Evolutionary conservation across 2,888 invertebrate genomes (phyloP), one percentile per base, ranked within the genome.

Genomic region (Diarsia rubi): DNA sequence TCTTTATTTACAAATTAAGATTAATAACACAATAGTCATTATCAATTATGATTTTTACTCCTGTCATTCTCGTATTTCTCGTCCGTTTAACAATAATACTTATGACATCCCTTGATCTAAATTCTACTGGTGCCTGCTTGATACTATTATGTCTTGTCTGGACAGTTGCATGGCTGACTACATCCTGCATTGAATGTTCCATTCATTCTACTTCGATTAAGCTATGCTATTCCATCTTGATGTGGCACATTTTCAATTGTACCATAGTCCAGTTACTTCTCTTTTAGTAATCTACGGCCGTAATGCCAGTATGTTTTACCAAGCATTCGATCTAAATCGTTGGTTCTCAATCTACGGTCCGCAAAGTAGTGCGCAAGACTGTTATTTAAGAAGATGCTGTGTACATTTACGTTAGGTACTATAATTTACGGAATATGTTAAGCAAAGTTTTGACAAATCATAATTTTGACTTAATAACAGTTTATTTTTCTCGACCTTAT

Each of bases 241-340:
- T 75, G 59, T 52, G 27, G 42, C 31, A 52, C 59, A 75, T 62
- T 62, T 78, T 42, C 65, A 54, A 62, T 47, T 52, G 31, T 54
- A 54, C 45, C 21, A 42, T 54, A 71, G 11, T 54, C 4, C 11
- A 24, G 24, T 44, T 63, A 79, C 47, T 24, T 73, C 44, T 31
- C 21, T 24, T 12, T 8, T 9, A 54, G 47, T 76, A 54, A 54
- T 47, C 44, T 75, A 63, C 16, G 21, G 63, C 31, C 12, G 37
- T 59, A 68, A 57, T 65, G 12, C 24, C 44, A 75, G 14, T 72
- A 70, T 80, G 31, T 83, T 57, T 83, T 79, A 60, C 52, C 57
- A 54, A 71, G 78, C 42, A 47, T 62, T 64, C 42, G 42, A 59
- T 69, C 47, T 75, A 45, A 67, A 60, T 42, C 52, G 8, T 8